These are phyloP conservation scores for Eubasilissa splendida DNA, from an alignment of 2,888 invertebrate species.

Conservation along the genomic window DNA sequence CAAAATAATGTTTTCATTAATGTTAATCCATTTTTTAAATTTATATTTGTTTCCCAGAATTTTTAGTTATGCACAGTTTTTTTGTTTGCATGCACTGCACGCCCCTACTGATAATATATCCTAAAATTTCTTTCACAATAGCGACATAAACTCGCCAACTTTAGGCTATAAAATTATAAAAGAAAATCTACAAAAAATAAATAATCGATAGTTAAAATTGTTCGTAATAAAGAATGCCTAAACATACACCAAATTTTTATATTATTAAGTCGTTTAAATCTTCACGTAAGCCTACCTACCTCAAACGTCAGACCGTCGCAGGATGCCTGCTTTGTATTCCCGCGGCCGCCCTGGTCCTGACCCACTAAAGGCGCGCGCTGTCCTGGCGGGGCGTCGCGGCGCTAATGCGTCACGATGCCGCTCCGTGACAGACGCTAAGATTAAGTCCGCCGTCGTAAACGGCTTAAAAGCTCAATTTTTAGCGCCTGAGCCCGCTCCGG, in stretches of 20 bases:
- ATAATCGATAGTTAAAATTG: neutral
- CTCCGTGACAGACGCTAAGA: constrained; percentile 37
- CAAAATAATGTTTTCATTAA: no score
- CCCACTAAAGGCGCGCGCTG: neutral
- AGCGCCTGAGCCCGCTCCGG: neutral
- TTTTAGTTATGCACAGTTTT: no score
- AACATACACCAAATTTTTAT: neutral
- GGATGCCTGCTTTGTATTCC: constrained; percentile 24
- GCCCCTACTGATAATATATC: no score
- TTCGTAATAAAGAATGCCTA: neutral
- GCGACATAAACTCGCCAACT: no score
- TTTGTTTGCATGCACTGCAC: no score
- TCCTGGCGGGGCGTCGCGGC: constrained; percentile 18
- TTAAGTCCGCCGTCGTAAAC: constrained; percentile 43
- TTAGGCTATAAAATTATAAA: no score
- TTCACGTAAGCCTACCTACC: constrained; percentile 22
- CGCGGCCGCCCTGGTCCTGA: neutral
- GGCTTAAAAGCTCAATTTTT: constrained; percentile 42
- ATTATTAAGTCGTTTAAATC: constrained; percentile 2
- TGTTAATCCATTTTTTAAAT: no score
- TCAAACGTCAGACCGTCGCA: constrained; percentile 24
- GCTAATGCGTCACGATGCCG: constrained; percentile 44
- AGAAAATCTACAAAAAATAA: no score
- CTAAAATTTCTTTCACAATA: no score
- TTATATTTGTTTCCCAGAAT: no score